A percentile compares a stretch with the other conserved stretches of the same genome.
phyloP scores from a whole-genome alignment of 2,888 invertebrate species.

The Platypus cylindrus region DNA sequence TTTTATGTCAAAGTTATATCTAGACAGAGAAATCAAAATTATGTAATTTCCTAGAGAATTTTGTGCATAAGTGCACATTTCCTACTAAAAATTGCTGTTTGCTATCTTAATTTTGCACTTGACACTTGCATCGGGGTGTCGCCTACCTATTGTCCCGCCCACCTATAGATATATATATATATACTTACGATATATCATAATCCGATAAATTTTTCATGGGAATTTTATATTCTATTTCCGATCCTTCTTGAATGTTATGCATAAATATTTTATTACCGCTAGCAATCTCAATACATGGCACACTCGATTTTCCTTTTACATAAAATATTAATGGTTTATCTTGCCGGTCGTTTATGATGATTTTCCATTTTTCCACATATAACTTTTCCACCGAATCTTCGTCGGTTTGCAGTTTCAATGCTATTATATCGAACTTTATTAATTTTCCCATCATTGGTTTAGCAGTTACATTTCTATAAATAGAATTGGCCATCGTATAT shows the following conservation, averaged over 20 bases:
- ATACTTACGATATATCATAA: conserved; percentile 30
- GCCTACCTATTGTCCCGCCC: no score
- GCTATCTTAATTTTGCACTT: no score
- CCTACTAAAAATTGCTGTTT: no score
- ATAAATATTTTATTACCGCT: conserved; percentile 28
- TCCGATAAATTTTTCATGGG: conserved; percentile 32
- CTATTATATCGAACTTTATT: conserved; percentile 30
- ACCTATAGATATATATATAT: no score
- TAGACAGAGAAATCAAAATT: neutral
- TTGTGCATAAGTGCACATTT: no score
- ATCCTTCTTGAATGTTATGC: conserved; percentile 29
- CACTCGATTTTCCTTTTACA: conserved; percentile 33
- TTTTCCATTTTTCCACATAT: conserved; percentile 35
- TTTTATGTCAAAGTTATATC: no score
- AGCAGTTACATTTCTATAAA: conserved; percentile 30
- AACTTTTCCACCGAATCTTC: conserved; percentile 21
- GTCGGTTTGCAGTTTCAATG: conserved; percentile 29
- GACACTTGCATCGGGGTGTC: no score
- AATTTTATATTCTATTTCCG: conserved; percentile 25
- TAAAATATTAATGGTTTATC: conserved; percentile 28
- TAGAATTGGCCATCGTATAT: no score
- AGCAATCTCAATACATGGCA: conserved; percentile 27
- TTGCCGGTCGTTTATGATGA: conserved; percentile 33
- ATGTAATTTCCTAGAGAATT: no score
- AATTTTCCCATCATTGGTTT: conserved; percentile 37